Base-by-base conservation (phyloP, 2,888 invertebrate genomes). In the Chaetoderma sp. region DNA sequence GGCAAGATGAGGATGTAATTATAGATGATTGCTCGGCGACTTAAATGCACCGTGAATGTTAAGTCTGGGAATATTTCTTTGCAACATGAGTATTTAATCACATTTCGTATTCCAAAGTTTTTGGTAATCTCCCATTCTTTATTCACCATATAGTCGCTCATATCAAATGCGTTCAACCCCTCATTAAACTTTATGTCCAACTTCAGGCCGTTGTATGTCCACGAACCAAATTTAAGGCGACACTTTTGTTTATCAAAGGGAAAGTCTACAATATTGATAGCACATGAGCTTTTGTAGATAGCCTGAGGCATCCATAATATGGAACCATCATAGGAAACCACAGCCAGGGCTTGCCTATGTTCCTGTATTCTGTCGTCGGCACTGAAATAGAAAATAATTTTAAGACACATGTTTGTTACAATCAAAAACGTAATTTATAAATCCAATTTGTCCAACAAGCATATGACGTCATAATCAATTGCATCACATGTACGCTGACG, bases 1-100 rank as follows among this genome's bases (percentile, higher is more conserved):
- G 87, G 87, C 45, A 86, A 75, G 63, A 87, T 82, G 60, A 87
- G 78, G 54, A 86, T 83, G 74, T 86, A 86, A 57, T 82, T 83
- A 77, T 85, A 86, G 70, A 85, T 85, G 16, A 82, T 78, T 5
- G 83, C 79, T 28, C 78, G 72, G 30, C 84, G 63, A 63, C 78
- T 68, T 60, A 85, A 78, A 32, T 76, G 70, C 21, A 86, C 65
- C 18, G 76, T 77, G 70, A 84, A 86, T 4, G 83, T 81, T 52
- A 86, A 72, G 69, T 86, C 86, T 3, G 83, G 75, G 61, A 74
- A 85, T 1, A 82, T 83, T 58, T 80, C 81, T 13, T 72, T 70
- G 59, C 85, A 85, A 66, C 85, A 86, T 10, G 77, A 77, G 63
- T 84, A 85, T 28, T 71, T 70, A n/a, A 32, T 30, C 42, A 71